phyloP scores from a whole-genome alignment of 2,113 vertebrate species.

The Mustelus asterias region DNA sequence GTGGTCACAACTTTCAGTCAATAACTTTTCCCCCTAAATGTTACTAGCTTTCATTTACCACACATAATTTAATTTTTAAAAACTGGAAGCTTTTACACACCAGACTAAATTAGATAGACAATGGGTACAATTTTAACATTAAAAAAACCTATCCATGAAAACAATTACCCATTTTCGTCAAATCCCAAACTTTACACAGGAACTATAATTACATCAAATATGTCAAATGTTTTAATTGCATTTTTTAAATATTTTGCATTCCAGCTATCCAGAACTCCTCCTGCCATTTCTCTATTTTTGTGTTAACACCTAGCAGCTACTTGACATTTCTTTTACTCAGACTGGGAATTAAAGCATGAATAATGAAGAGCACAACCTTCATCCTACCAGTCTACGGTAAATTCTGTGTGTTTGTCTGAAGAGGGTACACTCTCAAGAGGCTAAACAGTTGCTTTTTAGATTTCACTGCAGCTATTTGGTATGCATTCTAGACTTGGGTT shows the following conservation, averaged over 20 bases:
- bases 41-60: neutral
- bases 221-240: neutral
- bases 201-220: neutral
- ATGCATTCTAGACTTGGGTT: neutral
- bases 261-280: neutral
- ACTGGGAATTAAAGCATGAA: neutral
- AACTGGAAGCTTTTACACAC: neutral
- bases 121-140: neutral
- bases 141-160: neutral
- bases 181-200: neutral
- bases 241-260: neutral
- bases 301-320: neutral
- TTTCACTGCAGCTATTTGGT: neutral
- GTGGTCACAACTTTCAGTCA: neutral
- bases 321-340: neutral
- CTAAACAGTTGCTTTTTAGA: neutral
- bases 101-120: neutral
- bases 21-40: neutral
- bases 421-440: neutral
- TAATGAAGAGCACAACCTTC: neutral
- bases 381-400: neutral
- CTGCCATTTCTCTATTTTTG: neutral
- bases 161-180: neutral
- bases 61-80: neutral
- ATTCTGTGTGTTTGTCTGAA: neutral